Base-by-base conservation (phyloP, 1,140 invertebrate genomes). In the Euborellia annulipes region DNA sequence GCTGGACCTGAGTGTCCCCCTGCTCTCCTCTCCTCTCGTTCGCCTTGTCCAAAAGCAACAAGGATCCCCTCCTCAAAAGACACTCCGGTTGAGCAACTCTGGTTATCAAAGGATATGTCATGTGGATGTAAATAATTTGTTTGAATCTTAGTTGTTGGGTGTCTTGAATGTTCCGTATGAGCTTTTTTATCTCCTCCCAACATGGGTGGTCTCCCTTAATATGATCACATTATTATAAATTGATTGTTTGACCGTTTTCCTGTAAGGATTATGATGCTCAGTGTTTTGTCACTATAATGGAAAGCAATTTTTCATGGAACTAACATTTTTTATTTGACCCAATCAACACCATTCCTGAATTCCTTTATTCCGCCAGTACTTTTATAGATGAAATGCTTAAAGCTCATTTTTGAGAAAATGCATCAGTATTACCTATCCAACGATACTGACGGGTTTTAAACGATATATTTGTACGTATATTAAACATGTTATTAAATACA, bases 261-360 rank as follows among this genome's bases (percentile, higher is more conserved):
- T 55, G 54, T 54, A 54, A 53, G 50, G 47, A 52, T 53, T 27
- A 27, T 27, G 23, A 56, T 55, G 55, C 53, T 57, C 55, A 57
- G 52, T 57, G 54, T 57, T 55, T 55, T 54, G 51, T 57, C 55
- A 55, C 54, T 54, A 55, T 53, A 57, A 50, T 45, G 48, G 50
- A 55, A 54, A 53, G 49, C 55, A 55, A 44, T 55, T 57, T 57
- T 56, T 55, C 49, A 55, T 51, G 50, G 40, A 51, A 14, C 23
- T 16, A 19, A 42, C 39, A 42, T 47, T 21, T 45, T 36, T 50
- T 46, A 17, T 41, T 43, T 27, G 17, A n/a, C 23, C 23, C 23
- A 27, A 27, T 6, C 11, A 6, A 27, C 23, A 27, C 23, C 23
- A 27, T 27, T n/a, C 23, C 23, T 27, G n/a, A 27, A 27, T 27